Evolutionary conservation across 1,140 invertebrate species (phyloP), one percentile per base, ranked within the genome.

Genomic region (Uloborus diversus): DNA sequence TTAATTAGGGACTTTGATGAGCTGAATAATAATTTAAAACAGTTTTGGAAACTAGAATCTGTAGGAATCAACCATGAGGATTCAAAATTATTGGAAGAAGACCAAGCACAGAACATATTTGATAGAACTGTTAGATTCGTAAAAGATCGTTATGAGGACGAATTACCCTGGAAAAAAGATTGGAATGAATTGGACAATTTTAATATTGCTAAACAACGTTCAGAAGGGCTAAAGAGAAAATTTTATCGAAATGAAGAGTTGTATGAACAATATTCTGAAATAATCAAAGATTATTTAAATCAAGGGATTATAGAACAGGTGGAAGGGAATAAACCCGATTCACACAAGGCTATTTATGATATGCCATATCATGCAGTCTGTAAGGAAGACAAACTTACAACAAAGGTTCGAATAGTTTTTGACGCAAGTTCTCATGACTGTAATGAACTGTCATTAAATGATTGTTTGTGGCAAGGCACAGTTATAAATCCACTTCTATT

Each of bases 391-490:
- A 35, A 66, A 9, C 47, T 53, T n/a, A 68, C 61, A n/a, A 69
- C 61, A 13, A 71, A 57, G 35, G 23, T 42, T 4, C 25, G 51
- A 25, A 51, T 79, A 4, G 78, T 79, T 3, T 79, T 70, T 69
- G 78, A 73, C n/a, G 65, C 64, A 4, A 14, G 28, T 28, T 20
- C 47, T 32, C 30, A 56, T 49, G 32, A 49, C 0, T 20, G 27
- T 27, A 65, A 64, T 3, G 35, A 62, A 51, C 42, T 65, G 28
- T 81, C 79, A 2, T 62, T 82, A 17, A 82, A 82, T 65, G 73
- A 78, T 20, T 69, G 62, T 35, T 64, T 82, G 17, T 64, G 42
- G 33, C 42, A 56, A 17, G 80, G 80, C 0, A 17, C 68, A 11
- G 68, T 65, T 20, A 51, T 56, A 1, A 79, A 59, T 17, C 64